Evolutionary conservation across 2,888 invertebrate genomes (phyloP).

Genomic region (Antitype chi): DNA sequence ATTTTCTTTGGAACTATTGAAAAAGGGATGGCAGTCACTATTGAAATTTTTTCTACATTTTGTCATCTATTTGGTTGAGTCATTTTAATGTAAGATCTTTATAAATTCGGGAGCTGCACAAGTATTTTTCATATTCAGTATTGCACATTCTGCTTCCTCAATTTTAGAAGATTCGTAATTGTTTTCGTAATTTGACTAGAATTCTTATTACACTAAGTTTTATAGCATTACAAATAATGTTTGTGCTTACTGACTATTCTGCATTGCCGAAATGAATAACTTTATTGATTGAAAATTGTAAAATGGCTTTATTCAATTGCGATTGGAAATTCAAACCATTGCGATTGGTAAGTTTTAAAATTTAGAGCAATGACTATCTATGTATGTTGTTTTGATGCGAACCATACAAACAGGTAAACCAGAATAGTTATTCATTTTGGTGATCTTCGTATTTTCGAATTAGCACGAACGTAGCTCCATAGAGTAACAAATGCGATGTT

Average conservation of each 20-base stretch:
- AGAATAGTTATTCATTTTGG: neutral
- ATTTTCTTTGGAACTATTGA: neutral
- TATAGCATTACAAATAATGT: neutral
- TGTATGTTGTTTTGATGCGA: neutral
- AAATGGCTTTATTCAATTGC: neutral
- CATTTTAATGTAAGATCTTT: neutral
- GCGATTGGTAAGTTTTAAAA: neutral
- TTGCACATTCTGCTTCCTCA: slow-evolving; percentile 1
- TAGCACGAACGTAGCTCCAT: neutral
- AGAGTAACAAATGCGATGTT: neutral
- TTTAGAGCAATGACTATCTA: neutral
- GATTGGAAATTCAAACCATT: too few relatives aligned
- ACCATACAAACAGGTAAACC: neutral
- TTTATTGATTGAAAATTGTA: neutral
- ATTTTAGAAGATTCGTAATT: neutral
- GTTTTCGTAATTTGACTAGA: neutral
- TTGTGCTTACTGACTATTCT: neutral
- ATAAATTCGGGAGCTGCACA: slow-evolving; percentile 19
- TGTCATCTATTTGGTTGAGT: slow-evolving; percentile 1
- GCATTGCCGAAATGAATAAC: neutral
- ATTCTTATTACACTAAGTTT: neutral
- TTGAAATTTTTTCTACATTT: neutral
- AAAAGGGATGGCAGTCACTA: neutral
- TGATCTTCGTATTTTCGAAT: neutral
- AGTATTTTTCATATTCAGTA: slow-evolving; percentile 14